phyloP scores from a whole-genome alignment of 2,113 vertebrate species.

The Calidris pygmaea region DNA sequence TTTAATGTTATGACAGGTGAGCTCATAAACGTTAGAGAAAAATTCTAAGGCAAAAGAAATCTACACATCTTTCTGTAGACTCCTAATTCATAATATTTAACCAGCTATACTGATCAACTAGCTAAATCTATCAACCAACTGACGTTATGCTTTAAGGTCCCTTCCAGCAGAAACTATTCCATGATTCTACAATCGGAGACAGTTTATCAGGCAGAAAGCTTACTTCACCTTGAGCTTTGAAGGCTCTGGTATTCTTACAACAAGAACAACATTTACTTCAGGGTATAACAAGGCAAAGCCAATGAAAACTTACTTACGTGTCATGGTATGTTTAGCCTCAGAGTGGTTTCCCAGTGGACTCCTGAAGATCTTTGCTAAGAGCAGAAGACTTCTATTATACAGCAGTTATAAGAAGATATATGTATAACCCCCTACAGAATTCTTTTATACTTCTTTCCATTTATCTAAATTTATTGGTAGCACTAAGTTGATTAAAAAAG shows the following conservation, averaged over 20 bases:
- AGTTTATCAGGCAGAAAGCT: background rate
- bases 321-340: background rate
- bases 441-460: background rate
- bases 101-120: background rate
- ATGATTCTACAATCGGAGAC: background rate
- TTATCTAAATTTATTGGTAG: background rate
- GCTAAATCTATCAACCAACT: background rate
- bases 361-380: background rate
- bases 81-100: slow-evolving; percentile 21
- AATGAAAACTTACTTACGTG: background rate
- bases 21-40: slow-evolving; percentile 2
- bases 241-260: background rate
- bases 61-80: background rate
- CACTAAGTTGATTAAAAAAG: background rate
- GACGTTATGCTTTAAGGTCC: background rate
- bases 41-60: background rate
- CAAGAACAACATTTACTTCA: background rate
- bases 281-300: background rate
- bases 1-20: slow-evolving; percentile 39
- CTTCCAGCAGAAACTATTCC: background rate
- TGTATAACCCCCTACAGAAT: background rate
- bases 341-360: background rate
- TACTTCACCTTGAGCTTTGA: background rate
- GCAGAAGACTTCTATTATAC: background rate
- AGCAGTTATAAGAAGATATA: background rate